A percentile compares a stretch with the other conserved stretches of the same genome.
These are phyloP conservation scores for Mustela nigripes DNA, from an alignment of 2,113 vertebrate genomes.

Conservation along the genomic window DNA sequence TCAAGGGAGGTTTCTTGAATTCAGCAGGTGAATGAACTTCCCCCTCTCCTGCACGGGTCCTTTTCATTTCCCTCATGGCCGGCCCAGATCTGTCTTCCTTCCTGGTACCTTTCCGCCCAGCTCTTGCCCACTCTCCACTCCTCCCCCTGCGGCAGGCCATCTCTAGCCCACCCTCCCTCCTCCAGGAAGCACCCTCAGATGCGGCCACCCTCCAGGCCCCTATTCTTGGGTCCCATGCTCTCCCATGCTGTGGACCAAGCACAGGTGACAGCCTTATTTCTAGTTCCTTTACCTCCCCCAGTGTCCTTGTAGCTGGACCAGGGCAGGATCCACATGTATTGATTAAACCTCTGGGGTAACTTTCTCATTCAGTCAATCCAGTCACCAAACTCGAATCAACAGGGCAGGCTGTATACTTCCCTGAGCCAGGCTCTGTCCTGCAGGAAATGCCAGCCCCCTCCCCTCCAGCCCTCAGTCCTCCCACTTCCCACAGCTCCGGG, in stretches of 20 bases:
- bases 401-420: no score
- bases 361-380: not conserved
- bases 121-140: not conserved
- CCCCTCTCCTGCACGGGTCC: not conserved
- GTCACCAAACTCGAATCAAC: not conserved
- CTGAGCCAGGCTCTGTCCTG: not conserved
- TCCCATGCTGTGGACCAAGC: not conserved
- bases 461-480: not conserved
- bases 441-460: not conserved
- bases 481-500: not conserved
- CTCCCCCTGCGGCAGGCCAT: not conserved
- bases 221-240: not conserved
- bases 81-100: not conserved
- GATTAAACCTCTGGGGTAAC: not conserved
- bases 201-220: not conserved
- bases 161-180: not conserved
- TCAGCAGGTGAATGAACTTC: not conserved
- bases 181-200: not conserved
- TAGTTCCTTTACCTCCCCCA: not conserved
- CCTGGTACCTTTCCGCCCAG: not conserved
- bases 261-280: not conserved
- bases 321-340: not conserved
- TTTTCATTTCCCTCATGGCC: not conserved
- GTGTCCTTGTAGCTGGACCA: not conserved
- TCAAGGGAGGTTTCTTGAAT: not conserved